These are phyloP conservation scores for Dreissena polymorpha DNA, from an alignment of 1,140 invertebrate species.

Conservation along the genomic window DNA sequence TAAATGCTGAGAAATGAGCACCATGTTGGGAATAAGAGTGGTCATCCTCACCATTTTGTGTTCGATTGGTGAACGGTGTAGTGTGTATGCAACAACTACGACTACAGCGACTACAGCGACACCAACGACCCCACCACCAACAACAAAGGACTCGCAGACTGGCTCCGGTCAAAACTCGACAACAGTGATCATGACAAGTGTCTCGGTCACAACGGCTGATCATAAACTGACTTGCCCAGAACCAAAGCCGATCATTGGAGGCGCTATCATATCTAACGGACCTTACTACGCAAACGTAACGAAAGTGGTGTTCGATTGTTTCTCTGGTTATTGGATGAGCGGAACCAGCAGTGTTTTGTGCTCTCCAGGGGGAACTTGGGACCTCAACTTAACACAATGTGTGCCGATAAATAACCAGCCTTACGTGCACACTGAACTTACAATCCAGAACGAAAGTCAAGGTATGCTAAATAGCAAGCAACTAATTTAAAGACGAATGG, in stretches of 20 bases:
- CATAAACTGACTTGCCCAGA: background rate
- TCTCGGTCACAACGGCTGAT: background rate
- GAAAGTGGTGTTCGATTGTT: slow-evolving; percentile 23
- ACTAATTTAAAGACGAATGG: too few species aligned
- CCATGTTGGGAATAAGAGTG: too few species aligned
- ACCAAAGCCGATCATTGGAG: slow-evolving; percentile 13
- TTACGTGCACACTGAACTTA: slow-evolving; percentile 9
- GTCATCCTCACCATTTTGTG: too few species aligned
- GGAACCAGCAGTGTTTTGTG: background rate
- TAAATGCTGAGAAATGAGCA: too few species aligned
- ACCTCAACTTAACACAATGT: slow-evolving; percentile 3
- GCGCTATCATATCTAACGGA: slow-evolving; percentile 6
- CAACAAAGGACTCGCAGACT: too few species aligned
- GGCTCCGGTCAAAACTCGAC: too few species aligned
- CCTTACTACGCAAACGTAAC: slow-evolving; percentile 25
- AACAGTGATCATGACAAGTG: background rate
- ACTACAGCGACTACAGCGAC: background rate
- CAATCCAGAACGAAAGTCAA: background rate
- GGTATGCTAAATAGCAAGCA: background rate
- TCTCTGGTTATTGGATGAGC: slow-evolving; percentile 13
- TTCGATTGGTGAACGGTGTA: too few species aligned
- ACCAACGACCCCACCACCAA: too few species aligned
- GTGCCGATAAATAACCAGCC: slow-evolving; percentile 19
- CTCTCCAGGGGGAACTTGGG: slow-evolving; percentile 1
- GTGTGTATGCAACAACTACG: background rate